phyloP scores from a whole-genome alignment of 2,888 invertebrate species.

The Epistrophe eligans region DNA sequence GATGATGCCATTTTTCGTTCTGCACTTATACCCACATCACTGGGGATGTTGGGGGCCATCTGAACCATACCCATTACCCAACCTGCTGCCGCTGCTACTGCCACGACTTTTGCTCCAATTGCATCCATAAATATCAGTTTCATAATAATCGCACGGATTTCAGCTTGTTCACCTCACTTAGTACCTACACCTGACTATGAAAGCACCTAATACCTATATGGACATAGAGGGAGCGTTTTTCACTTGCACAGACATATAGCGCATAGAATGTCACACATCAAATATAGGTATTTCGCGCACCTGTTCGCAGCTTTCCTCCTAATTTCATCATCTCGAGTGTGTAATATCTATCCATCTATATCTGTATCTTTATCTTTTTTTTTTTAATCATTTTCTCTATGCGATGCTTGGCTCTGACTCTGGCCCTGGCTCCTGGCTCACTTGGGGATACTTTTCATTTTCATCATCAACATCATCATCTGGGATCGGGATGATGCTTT shows the following conservation, averaged over 20 bases:
- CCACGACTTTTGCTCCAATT: constrained; percentile 56
- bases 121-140: constrained; percentile 74
- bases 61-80: not conserved
- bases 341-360: constrained; percentile 53
- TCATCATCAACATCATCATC: constrained; percentile 53
- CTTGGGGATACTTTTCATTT: constrained; percentile 53
- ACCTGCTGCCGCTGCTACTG: not conserved
- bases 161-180: constrained; percentile 66
- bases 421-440: constrained; percentile 56
- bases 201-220: too few species aligned
- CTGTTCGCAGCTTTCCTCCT: constrained; percentile 52
- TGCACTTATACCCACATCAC: constrained; percentile 4
- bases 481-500: constrained; percentile 41
- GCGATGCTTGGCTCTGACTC: constrained; percentile 33
- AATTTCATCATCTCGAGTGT: constrained; percentile 71
- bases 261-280: constrained; percentile 43
- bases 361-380: constrained; percentile 5
- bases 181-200: not conserved
- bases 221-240: constrained; percentile 9
- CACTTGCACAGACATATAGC: constrained; percentile 23
- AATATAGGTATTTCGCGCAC: constrained; percentile 44
- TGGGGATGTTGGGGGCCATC: too few species aligned
- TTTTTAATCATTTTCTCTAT: constrained; percentile 6
- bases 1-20: constrained; percentile 58
- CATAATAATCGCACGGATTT: constrained; percentile 71